These are phyloP conservation scores for Upupa epops DNA, from an alignment of 2,113 vertebrate species.

Conservation along the genomic window DNA sequence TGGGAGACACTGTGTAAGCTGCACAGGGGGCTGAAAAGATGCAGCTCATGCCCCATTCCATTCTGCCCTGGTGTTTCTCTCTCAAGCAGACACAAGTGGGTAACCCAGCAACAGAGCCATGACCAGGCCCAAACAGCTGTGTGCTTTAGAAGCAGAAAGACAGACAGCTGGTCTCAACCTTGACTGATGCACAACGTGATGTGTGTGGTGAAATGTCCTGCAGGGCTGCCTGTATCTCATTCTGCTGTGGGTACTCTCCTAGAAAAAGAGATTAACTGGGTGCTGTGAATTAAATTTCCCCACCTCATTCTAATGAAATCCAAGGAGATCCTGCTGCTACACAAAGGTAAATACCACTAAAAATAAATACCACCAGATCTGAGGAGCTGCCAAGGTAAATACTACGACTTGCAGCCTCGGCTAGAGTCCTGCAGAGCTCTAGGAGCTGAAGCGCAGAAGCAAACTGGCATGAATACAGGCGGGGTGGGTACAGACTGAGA, in stretches of 20 bases:
- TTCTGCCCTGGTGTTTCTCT: not conserved
- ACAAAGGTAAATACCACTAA: not conserved
- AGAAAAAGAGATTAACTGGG: not conserved
- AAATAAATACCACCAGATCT: not conserved
- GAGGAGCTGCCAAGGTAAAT: not conserved
- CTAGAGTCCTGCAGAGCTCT: not conserved
- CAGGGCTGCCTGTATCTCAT: not conserved
- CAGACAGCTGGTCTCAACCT: too few relatives aligned
- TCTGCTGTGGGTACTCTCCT: not conserved
- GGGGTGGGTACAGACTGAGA: too few relatives aligned
- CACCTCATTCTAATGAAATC: not conserved
- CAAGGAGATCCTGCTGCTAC: too few relatives aligned
- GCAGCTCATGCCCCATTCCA: not conserved
- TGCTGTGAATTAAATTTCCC: not conserved
- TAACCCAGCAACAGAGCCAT: too few relatives aligned
- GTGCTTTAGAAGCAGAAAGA: too few relatives aligned
- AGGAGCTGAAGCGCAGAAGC: not conserved
- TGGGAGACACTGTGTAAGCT: too few relatives aligned
- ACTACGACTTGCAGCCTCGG: not conserved
- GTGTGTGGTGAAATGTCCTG: not conserved
- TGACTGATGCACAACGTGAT: fast-evolving
- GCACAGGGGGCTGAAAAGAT: too few relatives aligned
- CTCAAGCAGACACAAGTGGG: too few relatives aligned
- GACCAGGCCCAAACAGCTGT: too few relatives aligned
- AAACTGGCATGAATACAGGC: not conserved